phyloP scores from a whole-genome alignment of 2,888 invertebrate genomes.

The Gibbula magus region DNA sequence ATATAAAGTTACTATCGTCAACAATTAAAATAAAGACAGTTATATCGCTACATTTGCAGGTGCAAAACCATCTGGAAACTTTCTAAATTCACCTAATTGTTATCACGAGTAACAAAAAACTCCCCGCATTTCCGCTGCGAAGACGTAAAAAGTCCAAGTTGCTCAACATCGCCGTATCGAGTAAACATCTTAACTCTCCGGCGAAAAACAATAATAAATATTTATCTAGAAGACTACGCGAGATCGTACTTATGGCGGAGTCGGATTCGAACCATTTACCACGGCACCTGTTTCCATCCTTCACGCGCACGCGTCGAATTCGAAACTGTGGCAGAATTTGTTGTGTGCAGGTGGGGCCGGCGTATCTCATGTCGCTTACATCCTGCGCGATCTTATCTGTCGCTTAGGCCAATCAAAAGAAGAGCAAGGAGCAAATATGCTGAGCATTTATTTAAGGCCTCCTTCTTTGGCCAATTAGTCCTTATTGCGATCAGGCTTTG shows the following conservation, averaged over 20 bases:
- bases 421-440: neutral
- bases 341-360: slow-evolving; percentile 2
- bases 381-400: slow-evolving; percentile 8
- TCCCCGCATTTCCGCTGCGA: neutral
- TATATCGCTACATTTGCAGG: neutral
- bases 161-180: neutral
- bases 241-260: neutral
- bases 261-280: slow-evolving; percentile 5
- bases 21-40: too few relatives aligned
- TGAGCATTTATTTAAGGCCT: slow-evolving; percentile 1
- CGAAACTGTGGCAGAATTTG: slow-evolving; percentile 13
- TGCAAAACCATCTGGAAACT: neutral
- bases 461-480: neutral
- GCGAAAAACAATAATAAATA: slow-evolving; percentile 13
- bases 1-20: too few relatives aligned
- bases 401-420: slow-evolving; percentile 11
- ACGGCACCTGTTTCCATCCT: neutral
- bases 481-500: neutral
- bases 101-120: neutral
- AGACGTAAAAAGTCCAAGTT: neutral
- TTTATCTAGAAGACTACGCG: neutral
- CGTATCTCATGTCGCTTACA: neutral
- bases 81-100: neutral
- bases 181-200: neutral
- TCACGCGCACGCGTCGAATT: slow-evolving; percentile 6